A percentile compares a stretch with the other conserved stretches of the same genome.
Evolutionary conservation across 2,888 invertebrate genomes (phyloP).

Genomic region (Anorthoa munda): DNA sequence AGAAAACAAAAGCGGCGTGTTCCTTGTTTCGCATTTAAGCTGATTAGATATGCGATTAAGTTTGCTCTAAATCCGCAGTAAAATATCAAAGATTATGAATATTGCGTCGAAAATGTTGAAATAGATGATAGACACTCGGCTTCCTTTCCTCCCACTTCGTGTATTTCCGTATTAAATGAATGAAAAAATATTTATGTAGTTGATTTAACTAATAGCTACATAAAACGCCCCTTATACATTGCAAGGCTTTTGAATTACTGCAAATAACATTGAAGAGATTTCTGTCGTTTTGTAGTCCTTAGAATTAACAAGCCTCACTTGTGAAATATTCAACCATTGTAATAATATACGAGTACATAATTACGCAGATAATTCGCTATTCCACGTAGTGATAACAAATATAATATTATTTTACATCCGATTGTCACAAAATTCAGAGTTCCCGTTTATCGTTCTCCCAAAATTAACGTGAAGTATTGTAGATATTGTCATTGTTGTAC

Average conservation of each 20-base stretch:
- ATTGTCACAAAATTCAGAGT: constrained; percentile 7
- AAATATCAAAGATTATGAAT: constrained; percentile 59
- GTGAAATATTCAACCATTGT: background rate
- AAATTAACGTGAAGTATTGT: constrained; percentile 10
- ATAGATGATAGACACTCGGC: constrained; percentile 60
- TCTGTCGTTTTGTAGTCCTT: background rate
- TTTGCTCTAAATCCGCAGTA: constrained; percentile 41
- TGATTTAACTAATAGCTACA: constrained; percentile 24
- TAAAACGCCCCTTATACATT: no score
- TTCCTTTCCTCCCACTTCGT: constrained; percentile 67
- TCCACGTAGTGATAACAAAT: background rate
- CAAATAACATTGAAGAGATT: background rate
- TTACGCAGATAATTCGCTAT: background rate
- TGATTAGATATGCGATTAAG: constrained; percentile 52
- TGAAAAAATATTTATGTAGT: constrained; percentile 35
- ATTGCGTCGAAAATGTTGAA: constrained; percentile 48
- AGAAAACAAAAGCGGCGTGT: constrained; percentile 35
- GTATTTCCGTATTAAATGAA: constrained; percentile 64
- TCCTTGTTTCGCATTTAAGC: constrained; percentile 40
- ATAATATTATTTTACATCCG: background rate
- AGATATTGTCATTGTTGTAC: constrained; percentile 14
- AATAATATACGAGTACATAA: background rate
- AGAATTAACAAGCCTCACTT: no score
- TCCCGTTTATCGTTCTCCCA: constrained; percentile 23
- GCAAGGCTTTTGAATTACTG: background rate